Evolutionary conservation across 53 echinoderm and acorn worm species (phyloP).

Genomic region (Hippasteria phrygiana): DNA sequence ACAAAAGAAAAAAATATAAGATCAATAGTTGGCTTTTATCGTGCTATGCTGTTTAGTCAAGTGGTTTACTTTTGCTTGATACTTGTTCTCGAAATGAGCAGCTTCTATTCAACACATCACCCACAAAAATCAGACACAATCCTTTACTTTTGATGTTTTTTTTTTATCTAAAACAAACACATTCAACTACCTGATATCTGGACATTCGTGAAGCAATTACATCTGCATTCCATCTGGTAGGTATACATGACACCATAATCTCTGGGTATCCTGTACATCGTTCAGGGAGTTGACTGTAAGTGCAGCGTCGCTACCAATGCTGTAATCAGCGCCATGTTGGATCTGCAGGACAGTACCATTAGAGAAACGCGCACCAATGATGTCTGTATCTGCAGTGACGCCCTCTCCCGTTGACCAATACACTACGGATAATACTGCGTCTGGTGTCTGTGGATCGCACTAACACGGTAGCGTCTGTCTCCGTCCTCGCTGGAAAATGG

Average conservation of each 20-base stretch:
- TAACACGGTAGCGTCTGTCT: slow-evolving; percentile 2
- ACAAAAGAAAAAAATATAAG: background rate
- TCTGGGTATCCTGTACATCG: background rate
- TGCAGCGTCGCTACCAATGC: background rate
- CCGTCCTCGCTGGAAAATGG: background rate
- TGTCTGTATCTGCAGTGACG: background rate
- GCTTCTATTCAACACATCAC: too few species aligned
- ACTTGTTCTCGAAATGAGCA: too few species aligned
- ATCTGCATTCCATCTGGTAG: background rate
- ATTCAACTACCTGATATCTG: background rate
- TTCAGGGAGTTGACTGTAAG: slow-evolving; percentile 11
- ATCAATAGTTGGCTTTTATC: too few species aligned
- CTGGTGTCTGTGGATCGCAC: background rate
- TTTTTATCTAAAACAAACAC: background rate
- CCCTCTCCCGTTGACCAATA: slow-evolving; percentile 53
- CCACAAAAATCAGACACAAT: too few species aligned
- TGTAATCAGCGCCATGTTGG: slow-evolving; percentile 1
- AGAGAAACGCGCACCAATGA: slow-evolving; percentile 19
- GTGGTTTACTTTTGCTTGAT: too few species aligned
- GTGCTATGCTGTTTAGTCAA: too few species aligned
- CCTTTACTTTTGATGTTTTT: too few species aligned
- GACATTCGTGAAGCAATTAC: slow-evolving; percentile 20
- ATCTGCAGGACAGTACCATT: slow-evolving; percentile 9
- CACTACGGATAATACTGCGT: background rate
- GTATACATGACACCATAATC: slow-evolving; percentile 42